These are phyloP conservation scores for Acinonyx jubatus DNA, from an alignment of 2,113 vertebrate genomes.

Conservation along the genomic window DNA sequence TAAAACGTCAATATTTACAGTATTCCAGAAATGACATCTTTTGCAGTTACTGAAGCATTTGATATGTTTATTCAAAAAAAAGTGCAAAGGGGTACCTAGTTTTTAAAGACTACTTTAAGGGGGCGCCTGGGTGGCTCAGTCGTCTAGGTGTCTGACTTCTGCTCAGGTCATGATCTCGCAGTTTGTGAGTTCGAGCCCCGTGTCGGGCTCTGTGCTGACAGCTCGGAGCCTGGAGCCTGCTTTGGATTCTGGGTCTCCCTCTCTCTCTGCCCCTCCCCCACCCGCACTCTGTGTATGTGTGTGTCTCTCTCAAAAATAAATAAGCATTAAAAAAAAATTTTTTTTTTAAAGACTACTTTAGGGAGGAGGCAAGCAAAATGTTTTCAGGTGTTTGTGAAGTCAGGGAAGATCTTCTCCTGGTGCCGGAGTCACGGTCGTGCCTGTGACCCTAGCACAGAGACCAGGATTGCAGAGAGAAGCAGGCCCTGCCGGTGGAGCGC, in stretches of 20 bases:
- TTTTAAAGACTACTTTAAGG: neutral
- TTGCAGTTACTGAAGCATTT: neutral
- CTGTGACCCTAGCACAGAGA: neutral
- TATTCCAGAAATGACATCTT: slow-evolving; percentile 49
- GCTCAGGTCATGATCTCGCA: too few species aligned
- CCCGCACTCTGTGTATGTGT: too few species aligned
- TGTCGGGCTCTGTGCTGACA: too few species aligned
- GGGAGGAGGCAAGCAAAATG: neutral
- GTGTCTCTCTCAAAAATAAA: too few species aligned
- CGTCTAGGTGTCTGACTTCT: too few species aligned
- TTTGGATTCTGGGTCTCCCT: too few species aligned
- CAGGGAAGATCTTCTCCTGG: neutral
- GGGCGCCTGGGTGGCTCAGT: too few species aligned
- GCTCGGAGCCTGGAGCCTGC: too few species aligned
- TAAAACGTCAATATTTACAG: slow-evolving; percentile 43
- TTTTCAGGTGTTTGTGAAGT: neutral
- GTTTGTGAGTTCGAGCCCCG: too few species aligned
- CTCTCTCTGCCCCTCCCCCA: too few species aligned
- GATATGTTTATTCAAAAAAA: neutral
- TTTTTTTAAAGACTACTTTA: neutral
- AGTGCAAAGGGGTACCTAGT: neutral
- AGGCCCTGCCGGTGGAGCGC: too few species aligned
- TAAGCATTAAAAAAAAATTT: too few species aligned
- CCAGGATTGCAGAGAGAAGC: neutral
- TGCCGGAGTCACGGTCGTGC: neutral